Evolutionary conservation across 1,140 invertebrate genomes (phyloP), one percentile per base, ranked within the genome.

Genomic region (Bombus sibiricus): DNA sequence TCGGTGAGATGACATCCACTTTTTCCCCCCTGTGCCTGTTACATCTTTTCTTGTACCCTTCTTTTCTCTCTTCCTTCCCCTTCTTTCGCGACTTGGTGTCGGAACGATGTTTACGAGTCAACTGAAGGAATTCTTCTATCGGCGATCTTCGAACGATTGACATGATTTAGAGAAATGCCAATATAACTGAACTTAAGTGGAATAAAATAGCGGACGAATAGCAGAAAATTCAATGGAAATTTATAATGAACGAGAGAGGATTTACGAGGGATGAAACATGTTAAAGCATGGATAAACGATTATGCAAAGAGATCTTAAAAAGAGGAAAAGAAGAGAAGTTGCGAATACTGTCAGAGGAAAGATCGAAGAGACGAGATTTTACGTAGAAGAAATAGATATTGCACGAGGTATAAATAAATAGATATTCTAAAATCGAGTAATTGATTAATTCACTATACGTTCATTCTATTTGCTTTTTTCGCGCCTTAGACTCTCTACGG

Each of bases 391-490:
- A 22, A 53, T 53, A 18, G 18, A 18, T 22, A 53, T 53, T 53
- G 47, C 0, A 22, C 47, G 47, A 18, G 47, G 18, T 22, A 53
- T 22, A 53, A 22, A 22, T 53, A 53, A 53, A 53, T 53, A 53
- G 1, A 22, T 53, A 22, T 53, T 8, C 47, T 53, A 53, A 53
- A 53, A 53, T 53, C 0, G 5, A 22, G 47, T 22, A 53, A 53
- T 22, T 22, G 5, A 22, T 53, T 53, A 6, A 53, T 53, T 53
- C 18, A 22, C 47, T 2, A 53, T 22, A 8, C 73, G 62, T 74
- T 64, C 83, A 86, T 89, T 83, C 76, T 80, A 18, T 73, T 77
- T 73, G 79, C 62, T 77, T 47, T 28, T 53, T 28, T 76, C 74
- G 72, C 39, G 77, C 59, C 69, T 47, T 75, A 53, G 57, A 47